These are phyloP conservation scores for Chalcis sispes DNA, from an alignment of 2,888 invertebrate species.

Conservation along the genomic window DNA sequence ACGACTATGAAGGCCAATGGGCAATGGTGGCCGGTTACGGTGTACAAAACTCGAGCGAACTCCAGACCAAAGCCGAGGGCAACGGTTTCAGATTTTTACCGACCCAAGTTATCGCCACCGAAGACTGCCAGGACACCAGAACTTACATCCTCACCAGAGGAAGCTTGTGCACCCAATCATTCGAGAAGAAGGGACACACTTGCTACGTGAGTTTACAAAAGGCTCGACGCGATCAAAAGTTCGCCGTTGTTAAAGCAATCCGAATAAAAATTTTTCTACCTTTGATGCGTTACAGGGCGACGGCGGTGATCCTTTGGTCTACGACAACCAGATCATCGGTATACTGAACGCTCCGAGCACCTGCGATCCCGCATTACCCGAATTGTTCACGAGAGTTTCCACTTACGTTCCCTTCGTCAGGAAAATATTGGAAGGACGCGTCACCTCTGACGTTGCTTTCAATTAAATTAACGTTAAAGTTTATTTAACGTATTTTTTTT, in stretches of 20 bases:
- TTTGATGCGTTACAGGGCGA: slow-evolving; percentile 33
- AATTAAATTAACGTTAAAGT: no score
- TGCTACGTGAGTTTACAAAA: slow-evolving; percentile 25
- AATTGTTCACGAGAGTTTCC: slow-evolving; percentile 33
- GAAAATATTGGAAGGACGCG: slow-evolving; percentile 13
- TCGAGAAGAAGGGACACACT: slow-evolving; percentile 13
- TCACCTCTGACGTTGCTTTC: slow-evolving; percentile 9
- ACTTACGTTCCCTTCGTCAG: slow-evolving; percentile 18
- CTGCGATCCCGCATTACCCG: slow-evolving; percentile 4
- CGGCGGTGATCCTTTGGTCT: slow-evolving; percentile 37
- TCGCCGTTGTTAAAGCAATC: background rate
- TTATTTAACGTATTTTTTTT: no score
- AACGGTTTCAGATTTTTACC: background rate
- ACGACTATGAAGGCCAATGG: slow-evolving; percentile 14
- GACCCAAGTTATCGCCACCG: background rate
- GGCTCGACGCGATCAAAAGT: background rate
- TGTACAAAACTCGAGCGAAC: background rate
- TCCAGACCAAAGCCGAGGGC: background rate
- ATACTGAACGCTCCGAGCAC: slow-evolving; percentile 31
- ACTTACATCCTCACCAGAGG: slow-evolving; percentile 10
- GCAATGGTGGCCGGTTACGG: slow-evolving; percentile 17
- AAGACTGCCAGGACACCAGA: slow-evolving; percentile 14
- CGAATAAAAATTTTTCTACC: background rate
- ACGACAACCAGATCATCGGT: slow-evolving; percentile 29
- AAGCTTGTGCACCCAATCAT: slow-evolving; percentile 20